Conservation (phyloP, 2,113 vertebrate species). For the Chloebia gouldiae region DNA sequence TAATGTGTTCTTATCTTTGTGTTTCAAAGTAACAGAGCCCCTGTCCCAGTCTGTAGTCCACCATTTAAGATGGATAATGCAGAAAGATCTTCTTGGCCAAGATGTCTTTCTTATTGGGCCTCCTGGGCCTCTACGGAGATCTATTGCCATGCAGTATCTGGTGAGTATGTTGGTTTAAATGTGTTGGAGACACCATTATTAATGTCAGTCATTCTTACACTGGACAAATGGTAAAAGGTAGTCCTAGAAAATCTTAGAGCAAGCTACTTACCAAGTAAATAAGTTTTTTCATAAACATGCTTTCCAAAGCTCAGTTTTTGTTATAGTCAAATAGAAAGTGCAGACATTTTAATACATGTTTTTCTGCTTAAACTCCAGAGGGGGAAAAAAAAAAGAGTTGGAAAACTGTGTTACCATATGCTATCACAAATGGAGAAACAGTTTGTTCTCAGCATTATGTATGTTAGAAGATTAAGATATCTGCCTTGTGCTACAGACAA, state of each 20-base stretch:
- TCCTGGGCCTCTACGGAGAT: slow-evolving; percentile 91
- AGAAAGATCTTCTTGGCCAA: slow-evolving; percentile 96
- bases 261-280: not conserved
- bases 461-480: slow-evolving; percentile 51
- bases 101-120: slow-evolving; percentile 97
- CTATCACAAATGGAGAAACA: slow-evolving; percentile 60
- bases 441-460: slow-evolving; percentile 54
- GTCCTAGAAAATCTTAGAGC: not conserved
- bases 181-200: not conserved
- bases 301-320: slow-evolving; percentile 4
- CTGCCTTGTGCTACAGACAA: slow-evolving; percentile 40
- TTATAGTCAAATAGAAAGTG: not conserved
- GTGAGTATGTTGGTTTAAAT: slow-evolving; percentile 69
- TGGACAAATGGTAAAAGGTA: not conserved
- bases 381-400: not conserved
- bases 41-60: slow-evolving; percentile 84
- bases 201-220: not conserved
- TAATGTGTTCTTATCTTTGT: not conserved
- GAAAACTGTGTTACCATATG: slow-evolving; percentile 54
- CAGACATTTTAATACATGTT: not conserved
- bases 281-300: not conserved
- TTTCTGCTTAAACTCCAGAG: not conserved
- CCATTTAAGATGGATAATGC: slow-evolving; percentile 98
- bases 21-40: slow-evolving; percentile 81
- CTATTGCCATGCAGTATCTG: slow-evolving; percentile 98